Evolutionary conservation across 1,140 invertebrate species (phyloP), one percentile per base, ranked within the genome.

Genomic region (Calephelis virginiensis): DNA sequence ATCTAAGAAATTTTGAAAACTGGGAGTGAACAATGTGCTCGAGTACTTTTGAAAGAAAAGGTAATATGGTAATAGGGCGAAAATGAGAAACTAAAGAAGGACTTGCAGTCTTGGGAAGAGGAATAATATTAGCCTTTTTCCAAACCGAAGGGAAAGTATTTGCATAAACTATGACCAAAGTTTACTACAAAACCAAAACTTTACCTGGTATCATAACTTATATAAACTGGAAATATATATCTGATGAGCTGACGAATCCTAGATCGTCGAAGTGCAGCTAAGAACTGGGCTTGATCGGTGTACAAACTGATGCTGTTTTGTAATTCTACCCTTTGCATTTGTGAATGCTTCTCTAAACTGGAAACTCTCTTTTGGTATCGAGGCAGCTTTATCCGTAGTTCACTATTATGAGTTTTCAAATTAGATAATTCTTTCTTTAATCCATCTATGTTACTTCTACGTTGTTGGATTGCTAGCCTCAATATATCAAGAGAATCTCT

Each of bases 201-300:
- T 71, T 75, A 87, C 88, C 88, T 89, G 14, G 82, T 76, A 70
- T 90, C 86, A 78, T 84, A 88, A 46, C 77, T 89, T 53, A 89
- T 83, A 67, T 87, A 89, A 6, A 97, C 94, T 10, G 95, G 95
- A 89, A 97, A 97, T 77, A 97, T 95, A 85, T 95, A 95, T 73
- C 95, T 92, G 53, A 94, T 93, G 11, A 97, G 92, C 80, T 96
- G 94, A 66, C 94, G 90, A 56, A 95, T 93, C 72, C 94, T 92
- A 49, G 91, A 90, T 77, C 93, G 91, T 47, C 94, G 91, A 48
- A 95, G 77, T 73, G 93, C 93, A 72, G 95, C 95, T 40, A 95
- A 79, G 43, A 93, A 79, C 13, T 93, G 89, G 49, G 92, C 90
- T 70, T 93, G 92, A 53, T 92, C 92, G 61, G 92, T 90, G 50